These are phyloP conservation scores for Empis livida DNA, from an alignment of 2,888 invertebrate genomes.

Conservation along the genomic window DNA sequence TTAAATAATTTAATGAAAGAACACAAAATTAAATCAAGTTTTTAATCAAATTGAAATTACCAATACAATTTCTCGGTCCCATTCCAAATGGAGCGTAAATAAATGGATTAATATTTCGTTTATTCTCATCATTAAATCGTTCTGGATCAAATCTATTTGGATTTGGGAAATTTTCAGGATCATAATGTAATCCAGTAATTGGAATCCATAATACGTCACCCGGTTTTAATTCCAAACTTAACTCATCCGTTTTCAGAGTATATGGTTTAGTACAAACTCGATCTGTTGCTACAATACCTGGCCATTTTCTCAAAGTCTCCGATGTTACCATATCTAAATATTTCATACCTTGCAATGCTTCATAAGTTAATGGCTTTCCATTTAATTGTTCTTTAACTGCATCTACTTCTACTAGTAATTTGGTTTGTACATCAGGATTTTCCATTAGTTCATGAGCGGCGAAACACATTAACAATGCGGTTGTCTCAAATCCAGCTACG, in stretches of 20 bases:
- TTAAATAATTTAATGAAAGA: not conserved
- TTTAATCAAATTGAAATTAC: too few relatives aligned
- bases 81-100: constrained; percentile 43
- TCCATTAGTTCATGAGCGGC: constrained; percentile 43
- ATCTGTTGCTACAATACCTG: constrained; percentile 37
- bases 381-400: constrained; percentile 33
- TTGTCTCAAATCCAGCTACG: constrained; percentile 43
- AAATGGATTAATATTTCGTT: constrained; percentile 35
- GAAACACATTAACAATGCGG: constrained; percentile 37
- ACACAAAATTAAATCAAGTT: too few relatives aligned
- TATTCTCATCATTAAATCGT: constrained; percentile 45
- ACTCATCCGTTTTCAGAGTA: constrained; percentile 26
- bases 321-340: constrained; percentile 45
- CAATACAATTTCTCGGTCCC: constrained; percentile 51
- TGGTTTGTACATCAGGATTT: constrained; percentile 44
- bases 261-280: constrained; percentile 42
- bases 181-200: constrained; percentile 37
- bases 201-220: constrained; percentile 31
- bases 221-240: constrained; percentile 25
- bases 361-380: constrained; percentile 40
- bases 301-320: constrained; percentile 42
- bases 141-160: constrained; percentile 46
- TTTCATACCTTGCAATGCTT: constrained; percentile 42
- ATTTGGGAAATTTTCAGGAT: constrained; percentile 40
- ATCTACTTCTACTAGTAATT: constrained; percentile 33